phyloP scores from a whole-genome alignment of 2,888 invertebrate genomes.

The Crematogaster levior region DNA sequence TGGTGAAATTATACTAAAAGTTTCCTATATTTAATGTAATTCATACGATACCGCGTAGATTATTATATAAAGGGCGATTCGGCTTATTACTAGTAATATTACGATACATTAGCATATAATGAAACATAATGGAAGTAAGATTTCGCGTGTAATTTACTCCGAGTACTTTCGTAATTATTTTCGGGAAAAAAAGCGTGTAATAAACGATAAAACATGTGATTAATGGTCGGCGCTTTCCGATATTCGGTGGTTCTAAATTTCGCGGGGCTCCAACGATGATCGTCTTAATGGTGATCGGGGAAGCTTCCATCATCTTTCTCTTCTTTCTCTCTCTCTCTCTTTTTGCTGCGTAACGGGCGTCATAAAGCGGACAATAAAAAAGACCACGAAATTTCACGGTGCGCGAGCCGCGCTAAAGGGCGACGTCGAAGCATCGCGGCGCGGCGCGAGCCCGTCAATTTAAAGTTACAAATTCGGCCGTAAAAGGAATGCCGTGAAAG shows the following conservation, averaged over 20 bases:
- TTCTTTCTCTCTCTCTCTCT: neutral
- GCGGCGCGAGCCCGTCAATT: conserved; percentile 77
- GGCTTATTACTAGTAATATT: conserved; percentile 15
- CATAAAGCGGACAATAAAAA: conserved; percentile 73
- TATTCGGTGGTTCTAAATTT: conserved; percentile 15
- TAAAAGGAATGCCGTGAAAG: conserved; percentile 76
- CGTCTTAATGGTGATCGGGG: conserved; percentile 41
- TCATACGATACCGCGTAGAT: neutral
- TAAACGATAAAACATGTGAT: neutral
- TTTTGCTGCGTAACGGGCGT: conserved; percentile 53
- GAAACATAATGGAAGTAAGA: conserved; percentile 3
- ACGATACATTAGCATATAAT: conserved; percentile 12
- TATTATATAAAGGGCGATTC: conserved; percentile 8
- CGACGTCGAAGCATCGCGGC: conserved; percentile 37
- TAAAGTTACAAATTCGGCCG: conserved; percentile 84
- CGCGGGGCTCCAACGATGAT: conserved; percentile 2
- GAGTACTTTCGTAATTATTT: neutral
- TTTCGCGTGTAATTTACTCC: neutral
- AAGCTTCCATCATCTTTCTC: conserved; percentile 19
- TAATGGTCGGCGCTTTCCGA: neutral
- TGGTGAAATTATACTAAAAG: neutral
- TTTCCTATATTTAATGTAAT: conserved; percentile 6
- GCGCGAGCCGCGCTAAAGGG: conserved; percentile 58
- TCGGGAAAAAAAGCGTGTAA: neutral
- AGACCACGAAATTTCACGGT: conserved; percentile 74